phyloP scores from a whole-genome alignment of 2,113 vertebrate genomes.

The Pterocles gutturalis region DNA sequence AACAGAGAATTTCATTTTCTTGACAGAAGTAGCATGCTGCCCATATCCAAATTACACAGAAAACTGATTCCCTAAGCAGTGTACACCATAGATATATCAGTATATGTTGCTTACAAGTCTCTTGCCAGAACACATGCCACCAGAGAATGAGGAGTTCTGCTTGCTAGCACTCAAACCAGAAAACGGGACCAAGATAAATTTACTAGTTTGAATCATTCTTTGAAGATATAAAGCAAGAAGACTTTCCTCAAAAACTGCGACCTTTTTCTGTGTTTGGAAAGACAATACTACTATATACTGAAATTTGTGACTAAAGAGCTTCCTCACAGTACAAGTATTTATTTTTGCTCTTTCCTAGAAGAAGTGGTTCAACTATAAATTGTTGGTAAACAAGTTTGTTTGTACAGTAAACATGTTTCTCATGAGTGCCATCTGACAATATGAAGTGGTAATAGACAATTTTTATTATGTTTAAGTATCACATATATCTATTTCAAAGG shows the following conservation, averaged over 20 bases:
- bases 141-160: background rate
- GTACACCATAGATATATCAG: background rate
- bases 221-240: background rate
- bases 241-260: background rate
- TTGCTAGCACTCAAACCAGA: background rate
- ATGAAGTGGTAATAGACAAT: background rate
- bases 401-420: background rate
- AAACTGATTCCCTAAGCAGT: constrained; percentile 1
- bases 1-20: constrained; percentile 56
- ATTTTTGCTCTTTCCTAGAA: background rate
- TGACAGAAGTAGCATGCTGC: background rate
- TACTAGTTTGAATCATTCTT: background rate
- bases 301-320: background rate
- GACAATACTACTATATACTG: background rate
- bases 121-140: background rate
- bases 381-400: background rate
- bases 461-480: background rate
- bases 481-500: background rate
- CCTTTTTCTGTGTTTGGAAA: background rate
- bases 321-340: background rate
- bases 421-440: background rate
- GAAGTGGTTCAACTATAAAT: background rate
- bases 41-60: constrained; percentile 43
- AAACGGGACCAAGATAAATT: background rate
- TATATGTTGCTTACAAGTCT: background rate